Conservation (phyloP, 2,113 vertebrate species). For the Phalacrocorax pelagicus region DNA sequence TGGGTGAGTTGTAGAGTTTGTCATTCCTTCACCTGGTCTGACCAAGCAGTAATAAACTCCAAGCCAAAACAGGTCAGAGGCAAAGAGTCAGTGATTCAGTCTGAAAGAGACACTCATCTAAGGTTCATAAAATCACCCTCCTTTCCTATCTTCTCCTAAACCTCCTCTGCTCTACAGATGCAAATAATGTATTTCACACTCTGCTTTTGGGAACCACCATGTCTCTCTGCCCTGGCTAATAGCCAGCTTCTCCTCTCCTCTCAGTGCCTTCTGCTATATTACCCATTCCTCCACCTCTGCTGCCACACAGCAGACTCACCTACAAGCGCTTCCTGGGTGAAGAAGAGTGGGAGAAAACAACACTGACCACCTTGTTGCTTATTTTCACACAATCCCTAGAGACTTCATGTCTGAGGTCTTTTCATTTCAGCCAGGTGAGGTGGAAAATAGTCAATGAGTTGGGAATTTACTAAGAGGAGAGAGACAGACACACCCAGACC, state of each 20-base stretch:
- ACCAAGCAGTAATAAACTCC: background rate
- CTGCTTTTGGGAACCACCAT: accelerated
- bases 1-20: background rate
- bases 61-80: background rate
- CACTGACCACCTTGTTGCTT: background rate
- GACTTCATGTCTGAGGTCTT: background rate
- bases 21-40: background rate
- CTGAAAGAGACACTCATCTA: background rate
- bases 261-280: background rate
- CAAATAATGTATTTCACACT: background rate
- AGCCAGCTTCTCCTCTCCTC: background rate
- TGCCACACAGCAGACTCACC: background rate
- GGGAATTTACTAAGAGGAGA: background rate
- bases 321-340: background rate
- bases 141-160: background rate
- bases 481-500: background rate
- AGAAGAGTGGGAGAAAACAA: background rate
- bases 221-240: background rate
- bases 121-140: background rate
- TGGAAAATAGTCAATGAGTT: background rate
- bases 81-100: background rate
- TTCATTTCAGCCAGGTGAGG: accelerated
- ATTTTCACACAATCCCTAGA: background rate
- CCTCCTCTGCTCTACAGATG: background rate
- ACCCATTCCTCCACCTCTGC: background rate